Conservation (phyloP, 2,113 vertebrate species). For the Cyanoderma ruficeps region DNA sequence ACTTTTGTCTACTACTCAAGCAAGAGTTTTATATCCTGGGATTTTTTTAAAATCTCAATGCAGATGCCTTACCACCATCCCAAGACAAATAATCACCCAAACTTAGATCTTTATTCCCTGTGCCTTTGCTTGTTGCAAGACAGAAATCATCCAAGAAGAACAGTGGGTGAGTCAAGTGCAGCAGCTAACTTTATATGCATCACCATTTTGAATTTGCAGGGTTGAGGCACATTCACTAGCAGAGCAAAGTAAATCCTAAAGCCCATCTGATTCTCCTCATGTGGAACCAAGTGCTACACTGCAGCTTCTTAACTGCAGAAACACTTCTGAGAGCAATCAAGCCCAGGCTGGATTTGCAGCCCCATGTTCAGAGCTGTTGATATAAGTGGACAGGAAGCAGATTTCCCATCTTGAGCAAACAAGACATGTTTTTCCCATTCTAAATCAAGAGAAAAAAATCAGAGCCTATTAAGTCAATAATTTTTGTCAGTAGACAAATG, state of each 20-base stretch:
- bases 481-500: background rate
- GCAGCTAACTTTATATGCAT: background rate
- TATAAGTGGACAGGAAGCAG: background rate
- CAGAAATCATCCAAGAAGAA: background rate
- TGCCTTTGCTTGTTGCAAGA: background rate
- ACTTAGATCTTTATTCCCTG: background rate
- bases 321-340: background rate
- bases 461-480: background rate
- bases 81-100: background rate
- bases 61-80: background rate
- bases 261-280: background rate
- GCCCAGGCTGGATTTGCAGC: background rate
- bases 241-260: slow-evolving; percentile 7
- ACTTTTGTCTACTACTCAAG: background rate
- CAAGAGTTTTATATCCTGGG: background rate
- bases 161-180: background rate
- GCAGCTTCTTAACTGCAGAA: slow-evolving; percentile 8
- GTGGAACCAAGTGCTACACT: background rate
- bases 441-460: background rate
- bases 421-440: background rate
- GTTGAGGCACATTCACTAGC: background rate
- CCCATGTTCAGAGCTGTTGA: background rate
- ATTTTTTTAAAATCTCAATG: background rate
- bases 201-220: background rate
- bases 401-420: background rate